phyloP scores from a whole-genome alignment of 1,140 invertebrate species.

The Cotesia chilonis region DNA sequence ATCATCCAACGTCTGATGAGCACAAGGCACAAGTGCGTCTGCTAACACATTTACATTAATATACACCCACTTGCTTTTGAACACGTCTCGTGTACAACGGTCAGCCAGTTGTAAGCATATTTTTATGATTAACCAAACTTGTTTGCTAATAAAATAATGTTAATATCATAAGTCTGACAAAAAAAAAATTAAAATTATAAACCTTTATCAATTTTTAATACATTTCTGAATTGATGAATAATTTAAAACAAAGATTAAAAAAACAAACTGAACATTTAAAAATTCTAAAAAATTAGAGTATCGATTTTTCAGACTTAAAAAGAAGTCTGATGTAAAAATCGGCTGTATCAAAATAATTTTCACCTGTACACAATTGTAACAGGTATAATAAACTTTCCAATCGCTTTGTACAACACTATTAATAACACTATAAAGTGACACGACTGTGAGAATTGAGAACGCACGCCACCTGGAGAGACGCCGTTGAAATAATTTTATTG shows the following conservation, averaged over 20 bases:
- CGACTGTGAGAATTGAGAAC: conserved; percentile 50
- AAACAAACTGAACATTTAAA: too few relatives aligned
- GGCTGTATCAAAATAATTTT: too few relatives aligned
- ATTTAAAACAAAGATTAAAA: background rate
- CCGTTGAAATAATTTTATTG: conserved; percentile 57
- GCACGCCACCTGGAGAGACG: conserved; percentile 49
- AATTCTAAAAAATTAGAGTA: too few relatives aligned
- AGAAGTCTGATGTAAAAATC: too few relatives aligned
- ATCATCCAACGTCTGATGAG: conserved; percentile 14
- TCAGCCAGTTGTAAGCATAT: too few relatives aligned
- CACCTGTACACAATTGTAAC: too few relatives aligned
- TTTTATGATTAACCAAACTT: too few relatives aligned
- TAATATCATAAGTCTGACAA: conserved; percentile 17
- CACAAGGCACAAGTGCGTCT: conserved; percentile 25
- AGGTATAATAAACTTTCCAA: too few relatives aligned
- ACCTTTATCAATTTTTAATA: too few relatives aligned
- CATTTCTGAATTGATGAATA: too few relatives aligned
- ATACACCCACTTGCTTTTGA: conserved; percentile 36
- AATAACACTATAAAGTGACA: conserved; percentile 39
- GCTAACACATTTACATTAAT: conserved; percentile 18
- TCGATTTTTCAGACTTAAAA: too few relatives aligned
- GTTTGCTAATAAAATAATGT: background rate
- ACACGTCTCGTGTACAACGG: background rate
- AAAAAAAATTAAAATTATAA: conserved; percentile 26
- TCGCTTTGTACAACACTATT: too few relatives aligned